phyloP scores from a whole-genome alignment of 2,797 vertebrate genomes.

The Paguma larvata region DNA sequence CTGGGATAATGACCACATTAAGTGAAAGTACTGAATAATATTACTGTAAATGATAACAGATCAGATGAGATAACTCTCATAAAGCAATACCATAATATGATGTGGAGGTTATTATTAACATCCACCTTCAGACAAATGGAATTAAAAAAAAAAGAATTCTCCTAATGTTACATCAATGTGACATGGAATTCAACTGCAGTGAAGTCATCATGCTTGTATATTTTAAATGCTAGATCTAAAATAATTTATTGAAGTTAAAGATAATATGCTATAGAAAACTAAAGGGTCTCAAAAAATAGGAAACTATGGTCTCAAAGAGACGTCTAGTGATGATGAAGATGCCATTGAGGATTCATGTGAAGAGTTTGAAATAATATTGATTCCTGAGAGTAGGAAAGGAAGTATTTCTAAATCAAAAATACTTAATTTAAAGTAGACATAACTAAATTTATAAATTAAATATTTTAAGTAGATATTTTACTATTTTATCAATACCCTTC shows the following conservation, averaged over 20 bases:
- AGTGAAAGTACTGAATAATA: neutral
- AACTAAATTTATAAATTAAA: slow-evolving; percentile 51
- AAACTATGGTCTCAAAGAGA: slow-evolving; percentile 50
- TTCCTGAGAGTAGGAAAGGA: neutral
- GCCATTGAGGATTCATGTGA: neutral
- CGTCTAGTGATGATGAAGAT: neutral
- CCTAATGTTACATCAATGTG: neutral
- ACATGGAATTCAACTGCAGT: neutral
- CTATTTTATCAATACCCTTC: slow-evolving; percentile 6
- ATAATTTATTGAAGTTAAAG: neutral
- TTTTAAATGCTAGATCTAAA: slow-evolving; percentile 51
- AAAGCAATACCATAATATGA: slow-evolving; percentile 22
- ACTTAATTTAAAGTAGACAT: neutral
- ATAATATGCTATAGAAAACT: slow-evolving; percentile 7
- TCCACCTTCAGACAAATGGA: neutral
- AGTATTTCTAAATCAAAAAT: slow-evolving; percentile 37
- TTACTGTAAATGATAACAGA: neutral
- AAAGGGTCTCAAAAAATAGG: neutral
- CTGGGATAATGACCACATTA: neutral
- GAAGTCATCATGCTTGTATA: neutral
- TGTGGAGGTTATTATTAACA: slow-evolving; percentile 1
- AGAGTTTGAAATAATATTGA: slow-evolving; percentile 11
- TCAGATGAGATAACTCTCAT: neutral
- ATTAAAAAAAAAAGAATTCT: neutral
- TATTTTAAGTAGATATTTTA: slow-evolving; percentile 47